Conservation (phyloP, 92 coral and sea anemone species). For the Desmophyllum pertusum region DNA sequence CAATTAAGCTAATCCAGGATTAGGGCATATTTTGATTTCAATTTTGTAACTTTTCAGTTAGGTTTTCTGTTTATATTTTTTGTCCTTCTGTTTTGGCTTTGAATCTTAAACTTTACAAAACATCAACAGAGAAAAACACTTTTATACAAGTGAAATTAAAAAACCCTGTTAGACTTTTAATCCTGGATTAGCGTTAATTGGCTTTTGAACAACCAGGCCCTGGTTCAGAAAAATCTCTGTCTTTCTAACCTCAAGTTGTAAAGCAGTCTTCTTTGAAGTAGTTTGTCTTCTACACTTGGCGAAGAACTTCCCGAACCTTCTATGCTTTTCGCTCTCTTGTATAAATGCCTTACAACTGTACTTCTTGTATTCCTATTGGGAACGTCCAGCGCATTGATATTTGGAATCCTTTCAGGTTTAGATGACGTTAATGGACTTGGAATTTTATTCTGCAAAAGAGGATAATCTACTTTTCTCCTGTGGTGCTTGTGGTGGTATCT, state of each 20-base stretch:
- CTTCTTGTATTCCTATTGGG: background rate
- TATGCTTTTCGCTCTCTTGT: conserved; percentile 14
- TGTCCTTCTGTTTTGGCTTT: background rate
- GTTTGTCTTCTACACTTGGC: conserved; percentile 15
- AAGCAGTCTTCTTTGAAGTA: conserved; percentile 1
- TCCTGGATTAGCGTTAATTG: no score
- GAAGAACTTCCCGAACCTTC: conserved; percentile 5
- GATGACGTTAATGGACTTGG: background rate
- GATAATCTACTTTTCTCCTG: background rate
- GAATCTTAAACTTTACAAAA: background rate
- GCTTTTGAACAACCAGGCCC: no score
- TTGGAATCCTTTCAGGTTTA: conserved; percentile 8
- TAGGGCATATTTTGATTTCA: no score
- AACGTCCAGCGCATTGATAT: background rate
- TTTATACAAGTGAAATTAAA: background rate
- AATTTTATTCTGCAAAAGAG: background rate
- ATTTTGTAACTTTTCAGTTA: no score
- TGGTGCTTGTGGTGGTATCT: background rate
- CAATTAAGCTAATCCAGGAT: background rate
- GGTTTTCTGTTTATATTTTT: background rate
- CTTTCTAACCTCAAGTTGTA: conserved; percentile 11
- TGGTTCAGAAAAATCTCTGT: background rate
- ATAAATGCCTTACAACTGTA: background rate
- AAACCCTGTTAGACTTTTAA: no score
- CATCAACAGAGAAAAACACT: background rate